Evolutionary conservation across 2,888 invertebrate genomes (phyloP).

Genomic region (Sericinus montela): DNA sequence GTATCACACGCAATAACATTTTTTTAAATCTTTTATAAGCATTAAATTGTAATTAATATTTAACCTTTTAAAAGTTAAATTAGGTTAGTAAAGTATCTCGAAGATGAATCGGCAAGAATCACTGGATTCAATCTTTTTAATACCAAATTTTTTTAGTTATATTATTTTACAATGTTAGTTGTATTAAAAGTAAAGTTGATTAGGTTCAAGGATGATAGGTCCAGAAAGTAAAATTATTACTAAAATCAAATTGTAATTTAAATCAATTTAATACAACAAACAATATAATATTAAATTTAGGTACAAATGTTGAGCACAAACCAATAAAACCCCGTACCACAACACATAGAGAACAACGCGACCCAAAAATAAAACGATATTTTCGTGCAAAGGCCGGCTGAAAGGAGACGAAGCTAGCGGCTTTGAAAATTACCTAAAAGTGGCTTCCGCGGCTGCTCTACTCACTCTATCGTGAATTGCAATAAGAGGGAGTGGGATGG

Average conservation of each 20-base stretch:
- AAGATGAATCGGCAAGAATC: too few relatives aligned
- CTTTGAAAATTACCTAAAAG: constrained; percentile 72
- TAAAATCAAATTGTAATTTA: not conserved
- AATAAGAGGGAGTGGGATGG: constrained; percentile 40
- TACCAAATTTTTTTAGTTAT: too few relatives aligned
- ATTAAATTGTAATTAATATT: too few relatives aligned
- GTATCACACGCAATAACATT: too few relatives aligned
- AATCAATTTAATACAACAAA: not conserved
- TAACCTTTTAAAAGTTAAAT: too few relatives aligned
- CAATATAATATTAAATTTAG: not conserved
- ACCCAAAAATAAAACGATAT: constrained; percentile 45
- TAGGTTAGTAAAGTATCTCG: too few relatives aligned
- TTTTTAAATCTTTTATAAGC: too few relatives aligned
- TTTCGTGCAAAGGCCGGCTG: constrained; percentile 40
- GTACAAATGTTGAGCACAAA: constrained; percentile 2
- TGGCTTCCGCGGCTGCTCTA: constrained; percentile 53
- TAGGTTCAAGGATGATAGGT: too few relatives aligned
- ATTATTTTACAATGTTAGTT: too few relatives aligned
- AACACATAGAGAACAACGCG: constrained; percentile 18
- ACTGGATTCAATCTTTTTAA: too few relatives aligned
- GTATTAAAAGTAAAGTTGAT: too few relatives aligned
- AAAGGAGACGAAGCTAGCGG: constrained; percentile 53
- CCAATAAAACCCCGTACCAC: constrained; percentile 20
- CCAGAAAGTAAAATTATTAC: too few relatives aligned
- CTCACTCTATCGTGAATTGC: constrained; percentile 33